These are phyloP conservation scores for Glaucopsyche alexis DNA, from an alignment of 2,888 invertebrate genomes.

Conservation along the genomic window DNA sequence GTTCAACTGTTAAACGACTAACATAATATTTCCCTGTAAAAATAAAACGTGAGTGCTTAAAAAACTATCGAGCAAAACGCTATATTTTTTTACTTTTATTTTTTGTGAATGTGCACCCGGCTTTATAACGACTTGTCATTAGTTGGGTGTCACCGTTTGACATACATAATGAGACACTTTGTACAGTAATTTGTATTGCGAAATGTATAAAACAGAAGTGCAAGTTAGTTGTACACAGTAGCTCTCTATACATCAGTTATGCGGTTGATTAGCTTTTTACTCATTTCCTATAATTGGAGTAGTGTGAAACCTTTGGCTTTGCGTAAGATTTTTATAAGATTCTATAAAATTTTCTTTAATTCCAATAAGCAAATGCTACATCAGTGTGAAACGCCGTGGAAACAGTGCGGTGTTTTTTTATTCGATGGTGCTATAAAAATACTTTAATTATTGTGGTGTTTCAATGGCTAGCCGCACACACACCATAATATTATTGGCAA, in stretches of 20 bases:
- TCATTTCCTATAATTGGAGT: background rate
- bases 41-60: background rate
- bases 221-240: background rate
- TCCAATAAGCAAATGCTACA: too few species aligned
- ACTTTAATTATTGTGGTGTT: too few species aligned
- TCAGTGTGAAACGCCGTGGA: background rate
- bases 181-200: constrained; percentile 27
- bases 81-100: background rate
- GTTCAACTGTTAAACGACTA: background rate
- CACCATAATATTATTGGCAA: too few species aligned
- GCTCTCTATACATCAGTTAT: background rate
- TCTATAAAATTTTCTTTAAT: too few species aligned
- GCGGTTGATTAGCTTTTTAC: constrained; percentile 8
- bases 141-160: constrained; percentile 30
- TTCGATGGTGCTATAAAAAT: too few species aligned
- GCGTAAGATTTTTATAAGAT: background rate
- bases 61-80: background rate
- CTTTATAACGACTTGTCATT: constrained; percentile 28
- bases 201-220: constrained; percentile 28
- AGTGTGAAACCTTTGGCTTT: constrained; percentile 15
- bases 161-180: constrained; percentile 27
- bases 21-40: background rate
- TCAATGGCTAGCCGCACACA: too few species aligned
- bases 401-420: background rate
- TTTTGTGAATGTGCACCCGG: constrained; percentile 9